phyloP scores from a whole-genome alignment of 2,113 vertebrate genomes.

The Centropus bengalensis region DNA sequence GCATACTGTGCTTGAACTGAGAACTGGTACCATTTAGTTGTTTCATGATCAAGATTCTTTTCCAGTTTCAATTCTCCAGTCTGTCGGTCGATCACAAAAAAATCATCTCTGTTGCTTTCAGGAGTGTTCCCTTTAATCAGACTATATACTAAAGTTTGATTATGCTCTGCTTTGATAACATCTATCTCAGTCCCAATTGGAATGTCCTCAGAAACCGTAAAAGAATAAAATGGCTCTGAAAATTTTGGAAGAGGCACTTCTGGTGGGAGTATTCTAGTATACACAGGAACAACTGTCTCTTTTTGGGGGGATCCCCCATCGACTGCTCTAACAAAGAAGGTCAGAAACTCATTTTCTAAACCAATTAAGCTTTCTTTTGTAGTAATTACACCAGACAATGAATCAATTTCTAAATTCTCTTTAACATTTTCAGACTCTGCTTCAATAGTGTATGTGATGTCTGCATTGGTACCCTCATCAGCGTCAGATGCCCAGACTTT shows the following conservation, averaged over 20 bases:
- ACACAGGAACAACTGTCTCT: conserved; percentile 88
- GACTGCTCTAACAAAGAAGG: conserved; percentile 90
- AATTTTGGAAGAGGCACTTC: conserved; percentile 88
- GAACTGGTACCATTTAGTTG: conserved; percentile 95
- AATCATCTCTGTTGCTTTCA: conserved; percentile 91
- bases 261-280: conserved; percentile 87
- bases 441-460: conserved; percentile 88
- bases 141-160: conserved; percentile 81
- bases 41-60: conserved; percentile 92
- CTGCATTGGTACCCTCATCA: conserved; percentile 96
- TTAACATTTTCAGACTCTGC: conserved; percentile 88
- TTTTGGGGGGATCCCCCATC: conserved; percentile 88
- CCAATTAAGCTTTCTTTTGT: conserved; percentile 97
- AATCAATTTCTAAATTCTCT: conserved; percentile 94
- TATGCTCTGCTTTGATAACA: conserved; percentile 84
- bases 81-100: conserved; percentile 89
- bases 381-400: conserved; percentile 85
- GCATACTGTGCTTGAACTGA: conserved; percentile 80
- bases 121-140: conserved; percentile 88
- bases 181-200: conserved; percentile 91
- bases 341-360: conserved; percentile 90
- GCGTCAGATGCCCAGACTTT: conserved; percentile 91
- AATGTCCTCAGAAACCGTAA: conserved; percentile 87
- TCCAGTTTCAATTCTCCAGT: conserved; percentile 90
- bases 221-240: conserved; percentile 90